phyloP scores from a whole-genome alignment of 2,797 vertebrate species.

The Pyrocephalus nanus region DNA sequence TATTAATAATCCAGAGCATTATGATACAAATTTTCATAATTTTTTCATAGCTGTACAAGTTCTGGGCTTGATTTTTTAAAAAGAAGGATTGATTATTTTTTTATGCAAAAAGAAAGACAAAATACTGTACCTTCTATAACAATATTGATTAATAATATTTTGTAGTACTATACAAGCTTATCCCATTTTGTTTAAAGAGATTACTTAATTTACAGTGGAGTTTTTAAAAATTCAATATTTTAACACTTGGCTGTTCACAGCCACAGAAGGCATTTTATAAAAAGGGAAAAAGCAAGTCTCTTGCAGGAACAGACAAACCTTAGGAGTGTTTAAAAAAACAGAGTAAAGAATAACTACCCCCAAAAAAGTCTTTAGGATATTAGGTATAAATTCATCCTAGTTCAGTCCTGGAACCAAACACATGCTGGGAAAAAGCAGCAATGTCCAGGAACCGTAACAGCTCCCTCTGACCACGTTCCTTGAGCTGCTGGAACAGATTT shows the following conservation, averaged over 20 bases:
- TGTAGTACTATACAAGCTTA: not conserved
- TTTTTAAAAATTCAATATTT: not conserved
- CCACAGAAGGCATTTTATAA: not conserved
- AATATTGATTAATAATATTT: not conserved
- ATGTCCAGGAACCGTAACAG: not conserved
- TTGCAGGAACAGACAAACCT: not conserved
- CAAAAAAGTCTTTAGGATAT: not conserved
- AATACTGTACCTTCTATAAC: not conserved
- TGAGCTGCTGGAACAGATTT: not conserved
- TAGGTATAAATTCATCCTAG: not conserved
- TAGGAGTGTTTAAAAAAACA: not conserved
- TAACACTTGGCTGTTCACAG: not conserved
- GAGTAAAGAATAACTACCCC: not conserved
- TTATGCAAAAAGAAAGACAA: not conserved
- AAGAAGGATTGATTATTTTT: not conserved
- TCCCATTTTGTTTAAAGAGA: not conserved
- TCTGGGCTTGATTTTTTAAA: not conserved
- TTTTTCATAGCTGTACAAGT: not conserved
- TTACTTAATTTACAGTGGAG: fast-evolving
- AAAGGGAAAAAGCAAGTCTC: not conserved
- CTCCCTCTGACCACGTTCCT: not conserved
- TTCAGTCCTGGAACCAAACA: not conserved
- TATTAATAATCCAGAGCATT: not conserved
- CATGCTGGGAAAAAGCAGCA: not conserved
- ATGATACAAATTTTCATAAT: not conserved